phyloP scores from a whole-genome alignment of 2,888 invertebrate species.

The Peribatodes rhomboidaria region DNA sequence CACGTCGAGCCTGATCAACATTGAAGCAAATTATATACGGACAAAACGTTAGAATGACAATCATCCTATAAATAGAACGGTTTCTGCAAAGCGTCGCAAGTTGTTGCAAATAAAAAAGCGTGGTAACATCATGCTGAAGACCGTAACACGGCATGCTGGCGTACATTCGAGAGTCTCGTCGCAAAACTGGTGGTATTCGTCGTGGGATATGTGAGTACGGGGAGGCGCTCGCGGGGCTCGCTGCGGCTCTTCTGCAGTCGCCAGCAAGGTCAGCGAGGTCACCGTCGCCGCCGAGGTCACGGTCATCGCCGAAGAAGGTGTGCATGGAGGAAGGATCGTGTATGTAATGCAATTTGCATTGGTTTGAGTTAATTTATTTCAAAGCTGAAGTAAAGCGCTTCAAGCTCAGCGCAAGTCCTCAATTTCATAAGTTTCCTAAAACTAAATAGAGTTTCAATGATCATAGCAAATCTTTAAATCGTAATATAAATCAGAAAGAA shows the following conservation, averaged over 20 bases:
- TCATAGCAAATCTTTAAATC: neutral
- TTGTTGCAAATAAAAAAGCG: slow-evolving; percentile 63
- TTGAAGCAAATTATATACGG: slow-evolving; percentile 15
- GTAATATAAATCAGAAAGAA: neutral
- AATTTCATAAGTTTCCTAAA: neutral
- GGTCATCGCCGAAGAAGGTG: slow-evolving; percentile 42
- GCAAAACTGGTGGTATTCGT: slow-evolving; percentile 93
- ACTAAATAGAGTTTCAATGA: neutral
- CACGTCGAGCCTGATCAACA: slow-evolving; percentile 1
- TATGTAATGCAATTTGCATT: slow-evolving; percentile 47
- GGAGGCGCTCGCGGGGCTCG: slow-evolving; percentile 82
- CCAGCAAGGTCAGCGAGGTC: slow-evolving; percentile 11
- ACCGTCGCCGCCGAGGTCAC: slow-evolving; percentile 27
- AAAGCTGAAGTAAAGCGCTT: slow-evolving; percentile 18
- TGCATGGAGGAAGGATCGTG: slow-evolving; percentile 58
- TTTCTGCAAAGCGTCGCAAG: slow-evolving; percentile 22
- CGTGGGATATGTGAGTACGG: slow-evolving; percentile 88
- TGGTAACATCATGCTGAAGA: slow-evolving; percentile 67
- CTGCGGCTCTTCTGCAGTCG: slow-evolving; percentile 67
- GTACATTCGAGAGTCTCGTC: slow-evolving; percentile 93
- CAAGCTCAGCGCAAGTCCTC: neutral
- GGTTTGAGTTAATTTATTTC: neutral
- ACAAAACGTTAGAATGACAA: slow-evolving; percentile 1
- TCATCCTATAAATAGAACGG: neutral
- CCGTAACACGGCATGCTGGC: slow-evolving; percentile 64